phyloP scores from a whole-genome alignment of 2,797 vertebrate species.

The Pteropus rufus region DNA sequence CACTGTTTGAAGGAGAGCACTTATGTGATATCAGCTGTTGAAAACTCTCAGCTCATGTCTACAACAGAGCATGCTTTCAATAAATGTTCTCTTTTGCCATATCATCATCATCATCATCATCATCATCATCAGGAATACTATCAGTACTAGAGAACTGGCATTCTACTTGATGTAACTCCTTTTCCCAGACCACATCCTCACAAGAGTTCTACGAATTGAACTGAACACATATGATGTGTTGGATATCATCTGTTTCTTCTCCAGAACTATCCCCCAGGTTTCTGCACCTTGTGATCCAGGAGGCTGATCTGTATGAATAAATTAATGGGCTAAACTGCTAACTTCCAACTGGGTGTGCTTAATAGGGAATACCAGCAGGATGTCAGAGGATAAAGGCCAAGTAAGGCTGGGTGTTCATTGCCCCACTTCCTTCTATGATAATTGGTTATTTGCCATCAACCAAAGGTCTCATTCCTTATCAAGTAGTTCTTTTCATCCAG shows the following conservation, averaged over 20 bases:
- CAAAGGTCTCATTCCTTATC: neutral
- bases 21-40: neutral
- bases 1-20: neutral
- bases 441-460: neutral
- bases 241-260: neutral
- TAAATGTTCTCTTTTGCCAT: neutral
- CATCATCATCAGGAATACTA: neutral
- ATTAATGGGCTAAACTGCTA: neutral
- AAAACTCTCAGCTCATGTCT: neutral
- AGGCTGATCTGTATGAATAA: neutral
- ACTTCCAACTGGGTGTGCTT: neutral
- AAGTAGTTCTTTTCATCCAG: neutral
- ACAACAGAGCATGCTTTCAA: neutral
- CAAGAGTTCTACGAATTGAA: neutral
- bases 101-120: neutral
- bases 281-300: neutral
- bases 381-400: neutral
- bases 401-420: neutral
- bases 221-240: neutral
- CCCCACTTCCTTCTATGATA: neutral
- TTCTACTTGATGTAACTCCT: neutral
- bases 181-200: neutral
- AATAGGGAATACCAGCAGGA: neutral
- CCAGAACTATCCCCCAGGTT: neutral
- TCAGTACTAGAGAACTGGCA: neutral